phyloP scores from a whole-genome alignment of 2,797 vertebrate species.

The Spheniscus humboldti region DNA sequence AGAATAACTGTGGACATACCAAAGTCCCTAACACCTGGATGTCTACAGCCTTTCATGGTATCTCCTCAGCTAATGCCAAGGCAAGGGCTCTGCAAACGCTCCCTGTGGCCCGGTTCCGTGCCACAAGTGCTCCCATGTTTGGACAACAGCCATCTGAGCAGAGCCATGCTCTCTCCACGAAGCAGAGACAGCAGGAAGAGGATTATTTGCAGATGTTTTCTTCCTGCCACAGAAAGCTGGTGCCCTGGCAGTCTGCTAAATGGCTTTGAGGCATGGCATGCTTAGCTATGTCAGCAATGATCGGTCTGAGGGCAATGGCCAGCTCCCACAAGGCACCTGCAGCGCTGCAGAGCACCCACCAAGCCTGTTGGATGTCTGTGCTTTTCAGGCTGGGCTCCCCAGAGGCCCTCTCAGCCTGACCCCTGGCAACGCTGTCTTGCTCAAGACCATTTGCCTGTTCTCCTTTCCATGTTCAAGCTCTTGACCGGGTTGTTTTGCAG shows the following conservation, averaged over 20 bases:
- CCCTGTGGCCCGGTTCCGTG: rapidly evolving
- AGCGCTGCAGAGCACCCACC: not conserved
- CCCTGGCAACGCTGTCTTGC: rapidly evolving
- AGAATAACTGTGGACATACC: not conserved
- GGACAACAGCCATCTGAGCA: not conserved
- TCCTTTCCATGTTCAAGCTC: not conserved
- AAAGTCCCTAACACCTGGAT: not conserved
- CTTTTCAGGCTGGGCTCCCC: not conserved
- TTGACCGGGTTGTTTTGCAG: not conserved
- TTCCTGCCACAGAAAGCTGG: not conserved
- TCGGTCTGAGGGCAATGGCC: not conserved
- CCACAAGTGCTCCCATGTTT: not conserved
- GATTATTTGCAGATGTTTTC: not conserved
- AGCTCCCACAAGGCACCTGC: not conserved
- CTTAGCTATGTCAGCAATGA: not conserved
- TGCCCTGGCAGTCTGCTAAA: not conserved
- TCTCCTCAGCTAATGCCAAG: not conserved
- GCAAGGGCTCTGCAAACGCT: not conserved
- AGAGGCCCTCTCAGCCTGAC: not conserved
- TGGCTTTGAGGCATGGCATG: not conserved
- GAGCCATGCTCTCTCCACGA: not conserved
- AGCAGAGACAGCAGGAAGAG: not conserved
- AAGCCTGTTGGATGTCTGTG: not conserved
- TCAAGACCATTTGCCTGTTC: not conserved
- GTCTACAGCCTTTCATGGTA: not conserved